Conservation (phyloP, 2,113 vertebrate genomes). For the Anarrhichthys ocellatus region DNA sequence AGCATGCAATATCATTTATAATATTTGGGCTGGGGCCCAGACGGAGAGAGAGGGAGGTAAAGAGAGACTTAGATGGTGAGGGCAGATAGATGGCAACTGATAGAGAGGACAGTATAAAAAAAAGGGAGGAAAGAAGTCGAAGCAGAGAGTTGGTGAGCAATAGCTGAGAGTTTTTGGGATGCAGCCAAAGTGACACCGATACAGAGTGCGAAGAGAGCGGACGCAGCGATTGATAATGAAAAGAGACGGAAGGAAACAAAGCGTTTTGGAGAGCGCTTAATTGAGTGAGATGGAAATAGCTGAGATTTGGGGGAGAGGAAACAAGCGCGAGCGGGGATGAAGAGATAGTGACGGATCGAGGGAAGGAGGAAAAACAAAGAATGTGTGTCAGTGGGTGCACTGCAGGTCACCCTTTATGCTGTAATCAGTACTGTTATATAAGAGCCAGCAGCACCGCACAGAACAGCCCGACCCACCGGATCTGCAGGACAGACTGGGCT, state of each 20-base stretch:
- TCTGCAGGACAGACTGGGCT: constrained; percentile 54
- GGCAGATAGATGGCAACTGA: constrained; percentile 49
- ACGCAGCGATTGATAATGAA: constrained; percentile 48
- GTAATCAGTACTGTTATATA: constrained; percentile 69
- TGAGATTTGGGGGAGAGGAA: constrained; percentile 16
- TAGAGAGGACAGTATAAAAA: constrained; percentile 32
- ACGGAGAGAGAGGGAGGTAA: neutral
- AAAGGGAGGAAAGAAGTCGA: constrained; percentile 1
- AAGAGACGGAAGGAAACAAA: constrained; percentile 61
- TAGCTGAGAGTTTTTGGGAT: constrained; percentile 49
- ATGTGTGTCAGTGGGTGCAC: constrained; percentile 64
- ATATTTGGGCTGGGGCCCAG: constrained; percentile 65
- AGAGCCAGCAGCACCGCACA: constrained; percentile 48
- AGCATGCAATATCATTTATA: constrained; percentile 58
- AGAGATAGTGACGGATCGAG: constrained; percentile 42
- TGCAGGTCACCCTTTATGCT: constrained; percentile 65
- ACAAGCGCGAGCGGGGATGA: constrained; percentile 8
- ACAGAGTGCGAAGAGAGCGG: constrained; percentile 43
- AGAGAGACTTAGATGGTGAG: constrained; percentile 27
- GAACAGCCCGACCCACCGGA: constrained; percentile 52
- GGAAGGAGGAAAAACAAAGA: constrained; percentile 16
- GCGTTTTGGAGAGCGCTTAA: constrained; percentile 60
- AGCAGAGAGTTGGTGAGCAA: constrained; percentile 27
- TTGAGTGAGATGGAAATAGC: constrained; percentile 52
- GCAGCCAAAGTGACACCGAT: constrained; percentile 60